phyloP scores from a whole-genome alignment of 2,113 vertebrate genomes.

The Microtus richardsoni region DNA sequence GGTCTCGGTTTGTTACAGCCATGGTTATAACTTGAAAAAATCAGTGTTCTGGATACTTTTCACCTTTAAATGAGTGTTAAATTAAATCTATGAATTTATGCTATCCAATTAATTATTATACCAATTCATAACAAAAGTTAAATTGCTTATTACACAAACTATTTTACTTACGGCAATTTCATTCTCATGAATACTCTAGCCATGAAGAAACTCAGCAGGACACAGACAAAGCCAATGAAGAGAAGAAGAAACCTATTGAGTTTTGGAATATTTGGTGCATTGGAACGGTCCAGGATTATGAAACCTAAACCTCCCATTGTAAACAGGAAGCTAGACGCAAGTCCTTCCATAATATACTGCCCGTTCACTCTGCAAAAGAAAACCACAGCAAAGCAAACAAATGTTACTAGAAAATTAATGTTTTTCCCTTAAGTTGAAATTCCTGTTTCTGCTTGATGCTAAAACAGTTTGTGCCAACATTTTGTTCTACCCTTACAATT shows the following conservation, averaged over 20 bases:
- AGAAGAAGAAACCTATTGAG: slow-evolving; percentile 98
- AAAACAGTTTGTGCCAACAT: neutral
- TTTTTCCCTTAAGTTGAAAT: neutral
- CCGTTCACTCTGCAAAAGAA: slow-evolving; percentile 93
- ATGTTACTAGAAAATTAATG: neutral
- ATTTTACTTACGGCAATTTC: slow-evolving; percentile 98
- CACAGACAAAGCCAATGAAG: slow-evolving; percentile 98
- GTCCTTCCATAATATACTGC: slow-evolving; percentile 99
- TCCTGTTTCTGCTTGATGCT: neutral
- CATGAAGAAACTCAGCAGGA: slow-evolving; percentile 99
- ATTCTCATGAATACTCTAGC: slow-evolving; percentile 99
- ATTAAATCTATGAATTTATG: neutral
- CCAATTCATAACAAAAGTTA: slow-evolving; percentile 9
- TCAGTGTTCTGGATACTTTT: slow-evolving; percentile 8
- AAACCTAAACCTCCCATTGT: slow-evolving; percentile 99
- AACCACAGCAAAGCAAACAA: neutral
- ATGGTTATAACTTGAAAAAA: neutral
- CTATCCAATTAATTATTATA: neutral
- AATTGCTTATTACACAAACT: neutral
- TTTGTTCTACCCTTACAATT: neutral
- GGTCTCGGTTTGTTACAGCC: neutral
- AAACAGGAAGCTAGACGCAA: slow-evolving; percentile 99
- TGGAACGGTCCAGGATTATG: slow-evolving; percentile 98
- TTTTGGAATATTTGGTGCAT: slow-evolving; percentile 98
- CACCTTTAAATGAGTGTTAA: slow-evolving; percentile 13